phyloP scores from a whole-genome alignment of 2,888 invertebrate genomes.

The Lamellibrachia satsuma region DNA sequence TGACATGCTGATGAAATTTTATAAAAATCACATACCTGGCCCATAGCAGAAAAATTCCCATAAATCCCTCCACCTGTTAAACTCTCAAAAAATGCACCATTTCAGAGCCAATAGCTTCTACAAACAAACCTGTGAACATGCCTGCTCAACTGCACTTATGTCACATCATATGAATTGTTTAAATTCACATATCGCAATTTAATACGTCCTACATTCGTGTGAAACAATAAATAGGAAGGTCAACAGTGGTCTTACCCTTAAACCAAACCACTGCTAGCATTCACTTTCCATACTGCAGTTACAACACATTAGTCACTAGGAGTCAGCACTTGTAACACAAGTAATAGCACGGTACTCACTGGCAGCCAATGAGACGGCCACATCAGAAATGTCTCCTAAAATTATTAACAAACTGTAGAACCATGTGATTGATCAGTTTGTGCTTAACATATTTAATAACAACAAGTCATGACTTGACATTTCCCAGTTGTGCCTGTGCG shows the following conservation, averaged over 20 bases:
- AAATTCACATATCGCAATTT: too few species aligned
- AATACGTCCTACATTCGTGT: too few species aligned
- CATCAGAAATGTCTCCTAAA: background rate
- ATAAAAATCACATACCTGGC: too few species aligned
- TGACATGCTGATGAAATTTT: too few species aligned
- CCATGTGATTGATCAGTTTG: background rate
- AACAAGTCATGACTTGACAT: background rate
- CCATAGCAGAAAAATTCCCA: too few species aligned
- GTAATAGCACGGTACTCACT: background rate
- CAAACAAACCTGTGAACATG: too few species aligned
- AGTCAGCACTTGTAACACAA: background rate
- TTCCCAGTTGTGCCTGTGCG: background rate
- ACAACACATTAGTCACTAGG: background rate
- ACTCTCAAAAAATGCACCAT: too few species aligned
- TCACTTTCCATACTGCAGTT: background rate
- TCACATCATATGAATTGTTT: too few species aligned
- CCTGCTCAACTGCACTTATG: too few species aligned
- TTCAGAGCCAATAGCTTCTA: too few species aligned
- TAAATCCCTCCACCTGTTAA: too few species aligned
- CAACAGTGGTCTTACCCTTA: background rate
- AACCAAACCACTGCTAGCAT: background rate
- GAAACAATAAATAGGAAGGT: background rate
- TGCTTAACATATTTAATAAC: background rate
- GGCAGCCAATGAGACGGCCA: background rate
- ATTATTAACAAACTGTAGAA: background rate